Evolutionary conservation across 2,797 vertebrate species (phyloP), one percentile per base, ranked within the genome.

Genomic region (Spinibarbus caldwelli): DNA sequence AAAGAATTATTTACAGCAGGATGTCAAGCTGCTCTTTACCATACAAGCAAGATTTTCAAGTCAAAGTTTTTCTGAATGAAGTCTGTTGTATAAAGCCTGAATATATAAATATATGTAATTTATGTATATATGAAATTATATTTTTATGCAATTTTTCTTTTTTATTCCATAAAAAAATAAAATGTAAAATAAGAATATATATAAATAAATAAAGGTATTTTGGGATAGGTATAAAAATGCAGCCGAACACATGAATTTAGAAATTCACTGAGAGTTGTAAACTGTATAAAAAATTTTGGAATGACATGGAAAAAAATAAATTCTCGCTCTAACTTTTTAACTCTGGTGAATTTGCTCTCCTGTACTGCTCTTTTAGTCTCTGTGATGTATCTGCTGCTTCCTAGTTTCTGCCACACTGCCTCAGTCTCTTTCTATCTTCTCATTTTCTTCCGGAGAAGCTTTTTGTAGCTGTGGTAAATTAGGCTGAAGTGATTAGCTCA

Each of bases 401-500:
- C 54, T 62, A 34, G 19, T 83, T 70, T 78, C 52, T 47, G n/a
- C 49, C 45, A 43, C 70, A 34, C 81, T 76, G 23, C 43, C 59
- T 59, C 10, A 59, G 21, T 83, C 71, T 52, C 67, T 47, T 76
- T 59, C 29, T 68, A 31, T 80, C 70, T 23, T 43, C 12, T 29
- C 0, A 0, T 41, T 64, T 76, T 72, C 45, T 79, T 85, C 59
- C 34, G 71, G 71, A 82, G 52, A 59, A 71, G 82, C 84, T 94
- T 94, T 94, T 94, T 89, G 88, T 91, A 91, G 91, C 92, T 85
- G 88, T 90, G 93, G 92, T 94, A 94, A 95, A 95, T 95, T 92
- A 92, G 90, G 90, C 93, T 93, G 93, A 94, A 95, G 94, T 95
- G 94, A 96, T 96, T 95, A 95, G 95, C 89, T 86, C 90, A 90